Evolutionary conservation across 2,113 vertebrate genomes (phyloP).

Genomic region (Charadrius vociferus): DNA sequence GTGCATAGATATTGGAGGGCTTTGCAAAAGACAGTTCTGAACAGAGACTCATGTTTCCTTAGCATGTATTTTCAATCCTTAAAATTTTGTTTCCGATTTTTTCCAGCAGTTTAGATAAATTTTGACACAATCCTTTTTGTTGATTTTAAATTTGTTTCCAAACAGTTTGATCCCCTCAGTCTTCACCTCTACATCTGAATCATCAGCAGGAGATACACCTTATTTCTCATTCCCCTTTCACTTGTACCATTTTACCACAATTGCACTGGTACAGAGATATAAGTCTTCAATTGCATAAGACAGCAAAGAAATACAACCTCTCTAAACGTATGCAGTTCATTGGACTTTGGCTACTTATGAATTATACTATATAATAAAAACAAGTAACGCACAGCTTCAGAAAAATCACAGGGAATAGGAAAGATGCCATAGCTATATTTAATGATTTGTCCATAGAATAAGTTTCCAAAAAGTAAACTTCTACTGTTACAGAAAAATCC

Average conservation of each 20-base stretch:
- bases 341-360: neutral
- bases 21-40: neutral
- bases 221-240: neutral
- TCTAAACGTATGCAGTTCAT: neutral
- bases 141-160: slow-evolving; percentile 37
- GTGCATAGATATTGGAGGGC: neutral
- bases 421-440: neutral
- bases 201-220: neutral
- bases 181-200: neutral
- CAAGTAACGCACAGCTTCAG: neutral
- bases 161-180: slow-evolving; percentile 45
- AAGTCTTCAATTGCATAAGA: neutral
- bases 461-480: neutral
- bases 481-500: neutral
- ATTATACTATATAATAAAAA: neutral
- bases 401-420: neutral
- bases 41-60: neutral
- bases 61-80: neutral
- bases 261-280: neutral
- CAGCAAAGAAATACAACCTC: neutral
- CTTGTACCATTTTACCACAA: neutral
- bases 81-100: neutral
- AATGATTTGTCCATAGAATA: neutral
- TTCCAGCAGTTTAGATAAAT: neutral
- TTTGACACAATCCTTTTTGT: neutral